Conservation (phyloP, 2,113 vertebrate species). For the Jaculus jaculus region DNA sequence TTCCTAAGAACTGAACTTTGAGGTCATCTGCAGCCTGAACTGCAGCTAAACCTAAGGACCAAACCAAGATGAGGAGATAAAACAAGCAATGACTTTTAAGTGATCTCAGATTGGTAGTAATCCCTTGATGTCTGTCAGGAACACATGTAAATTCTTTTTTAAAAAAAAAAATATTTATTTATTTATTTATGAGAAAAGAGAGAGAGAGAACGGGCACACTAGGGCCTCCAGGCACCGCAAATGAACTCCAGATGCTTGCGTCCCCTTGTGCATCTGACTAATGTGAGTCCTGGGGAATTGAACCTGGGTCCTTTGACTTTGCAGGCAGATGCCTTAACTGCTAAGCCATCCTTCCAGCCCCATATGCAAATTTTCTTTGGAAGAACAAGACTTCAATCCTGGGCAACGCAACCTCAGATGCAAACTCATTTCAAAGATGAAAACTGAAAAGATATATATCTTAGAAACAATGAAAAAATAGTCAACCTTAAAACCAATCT, state of each 20-base stretch:
- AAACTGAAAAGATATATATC: background rate
- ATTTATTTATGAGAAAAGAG: too few relatives aligned
- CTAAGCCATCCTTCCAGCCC: too few relatives aligned
- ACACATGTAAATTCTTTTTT: conserved; percentile 16
- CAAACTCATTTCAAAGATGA: conserved; percentile 47
- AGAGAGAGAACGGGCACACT: too few relatives aligned
- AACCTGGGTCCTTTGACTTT: too few relatives aligned
- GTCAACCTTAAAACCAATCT: background rate
- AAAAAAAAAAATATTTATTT: too few relatives aligned
- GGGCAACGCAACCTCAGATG: conserved; percentile 34
- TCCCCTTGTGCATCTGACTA: too few relatives aligned
- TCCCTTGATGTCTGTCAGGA: conserved; percentile 3
- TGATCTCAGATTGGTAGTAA: background rate
- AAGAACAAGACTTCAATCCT: background rate
- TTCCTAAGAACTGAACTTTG: background rate
- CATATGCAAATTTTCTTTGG: conserved; percentile 18
- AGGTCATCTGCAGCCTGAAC: background rate
- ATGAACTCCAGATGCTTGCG: too few relatives aligned
- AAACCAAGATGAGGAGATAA: conserved; percentile 13
- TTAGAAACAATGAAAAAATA: background rate
- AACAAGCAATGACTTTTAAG: conserved; percentile 52
- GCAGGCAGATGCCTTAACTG: too few relatives aligned
- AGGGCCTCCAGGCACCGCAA: too few relatives aligned
- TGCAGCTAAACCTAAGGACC: conserved; percentile 40
- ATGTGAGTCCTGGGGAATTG: too few relatives aligned